Evolutionary conservation across 2,888 invertebrate genomes (phyloP).

Genomic region (Pterostichus niger): DNA sequence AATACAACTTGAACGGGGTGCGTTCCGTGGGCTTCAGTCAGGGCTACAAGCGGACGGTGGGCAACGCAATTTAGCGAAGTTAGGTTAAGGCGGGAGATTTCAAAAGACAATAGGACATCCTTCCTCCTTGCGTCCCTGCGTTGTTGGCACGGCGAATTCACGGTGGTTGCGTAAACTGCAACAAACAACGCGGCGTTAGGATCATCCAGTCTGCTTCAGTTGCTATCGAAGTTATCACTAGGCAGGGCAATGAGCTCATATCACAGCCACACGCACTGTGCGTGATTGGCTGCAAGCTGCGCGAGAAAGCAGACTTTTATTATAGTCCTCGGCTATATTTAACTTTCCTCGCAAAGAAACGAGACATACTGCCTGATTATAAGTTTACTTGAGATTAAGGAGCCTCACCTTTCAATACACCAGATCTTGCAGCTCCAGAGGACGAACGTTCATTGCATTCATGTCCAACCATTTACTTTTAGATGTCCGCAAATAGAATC

Average conservation of each 20-base stretch:
- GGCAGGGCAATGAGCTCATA: not conserved
- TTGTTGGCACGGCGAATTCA: conserved; percentile 59
- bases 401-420: conserved; percentile 25
- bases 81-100: not conserved
- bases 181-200: conserved; percentile 13
- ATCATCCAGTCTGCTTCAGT: not conserved
- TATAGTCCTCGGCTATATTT: not conserved
- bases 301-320: conserved; percentile 14
- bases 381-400: not conserved
- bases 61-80: not conserved
- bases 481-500: not conserved
- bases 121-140: not conserved
- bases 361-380: not conserved
- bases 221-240: conserved; percentile 30
- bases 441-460: not conserved
- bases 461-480: conserved; percentile 6
- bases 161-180: conserved; percentile 37
- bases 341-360: conserved; percentile 31
- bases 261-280: too few relatives aligned
- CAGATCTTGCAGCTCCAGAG: conserved; percentile 36
- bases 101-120: not conserved
- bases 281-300: conserved; percentile 9
- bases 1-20: conserved; percentile 39
- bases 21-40: conserved; percentile 50
- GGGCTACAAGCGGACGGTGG: conserved; percentile 13